A percentile compares a stretch with the other conserved stretches of the same genome.
These are phyloP conservation scores for Tetanocera ferruginea DNA, from an alignment of 2,888 invertebrate genomes.

Conservation along the genomic window DNA sequence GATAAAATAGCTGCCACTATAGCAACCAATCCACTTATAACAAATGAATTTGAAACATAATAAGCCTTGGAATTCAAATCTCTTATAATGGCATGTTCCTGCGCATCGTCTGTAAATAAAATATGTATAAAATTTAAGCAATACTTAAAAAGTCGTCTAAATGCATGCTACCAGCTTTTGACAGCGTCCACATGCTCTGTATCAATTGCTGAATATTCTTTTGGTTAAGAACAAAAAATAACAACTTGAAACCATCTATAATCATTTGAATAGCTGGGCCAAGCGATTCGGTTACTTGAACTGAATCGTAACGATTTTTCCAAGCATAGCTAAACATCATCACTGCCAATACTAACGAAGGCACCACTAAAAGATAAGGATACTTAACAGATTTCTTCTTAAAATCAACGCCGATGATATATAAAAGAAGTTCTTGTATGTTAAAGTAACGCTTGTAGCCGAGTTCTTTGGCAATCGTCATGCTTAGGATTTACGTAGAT, in stretches of 20 bases:
- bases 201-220: slow-evolving; percentile 38
- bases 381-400: too few species aligned
- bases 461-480: too few species aligned
- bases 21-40: slow-evolving; percentile 22
- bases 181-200: slow-evolving; percentile 38
- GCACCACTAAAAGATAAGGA: too few species aligned
- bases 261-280: slow-evolving; percentile 39
- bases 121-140: neutral
- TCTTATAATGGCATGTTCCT: slow-evolving; percentile 35
- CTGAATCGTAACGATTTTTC: slow-evolving; percentile 3
- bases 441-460: too few species aligned
- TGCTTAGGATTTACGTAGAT: too few species aligned
- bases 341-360: too few species aligned
- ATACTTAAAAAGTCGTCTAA: too few species aligned
- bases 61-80: slow-evolving; percentile 43
- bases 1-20: slow-evolving; percentile 21
- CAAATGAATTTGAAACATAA: slow-evolving; percentile 35
- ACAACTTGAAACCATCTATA: slow-evolving; percentile 37
- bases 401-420: too few species aligned
- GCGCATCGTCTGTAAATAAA: slow-evolving; percentile 28
- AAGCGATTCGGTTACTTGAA: slow-evolving; percentile 38
- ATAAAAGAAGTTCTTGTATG: too few species aligned
- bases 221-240: slow-evolving; percentile 34
- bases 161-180: slow-evolving; percentile 39
- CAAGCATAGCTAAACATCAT: too few species aligned